phyloP scores from a whole-genome alignment of 2,888 invertebrate genomes.

The Caenorhabditis wallacei region DNA sequence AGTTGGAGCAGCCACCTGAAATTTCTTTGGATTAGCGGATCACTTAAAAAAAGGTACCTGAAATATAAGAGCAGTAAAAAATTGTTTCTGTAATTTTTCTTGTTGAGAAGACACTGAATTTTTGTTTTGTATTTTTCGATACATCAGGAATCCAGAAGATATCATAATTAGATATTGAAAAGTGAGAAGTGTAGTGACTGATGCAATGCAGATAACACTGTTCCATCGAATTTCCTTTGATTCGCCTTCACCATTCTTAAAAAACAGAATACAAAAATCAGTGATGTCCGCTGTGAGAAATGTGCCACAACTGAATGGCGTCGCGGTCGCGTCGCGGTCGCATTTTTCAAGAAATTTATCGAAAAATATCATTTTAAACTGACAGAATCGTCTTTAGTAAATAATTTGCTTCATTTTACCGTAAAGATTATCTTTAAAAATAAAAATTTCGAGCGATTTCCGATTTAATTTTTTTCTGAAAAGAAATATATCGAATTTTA shows the following conservation, averaged over 20 bases:
- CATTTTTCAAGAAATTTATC: too few relatives aligned
- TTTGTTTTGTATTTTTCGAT: background rate
- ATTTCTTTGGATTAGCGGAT: background rate
- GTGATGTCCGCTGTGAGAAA: too few relatives aligned
- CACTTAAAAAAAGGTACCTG: slow-evolving; percentile 4
- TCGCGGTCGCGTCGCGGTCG: too few relatives aligned
- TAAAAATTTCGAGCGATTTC: too few relatives aligned
- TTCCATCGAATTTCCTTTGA: slow-evolving; percentile 13
- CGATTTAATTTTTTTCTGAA: too few relatives aligned
- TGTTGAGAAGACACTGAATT: background rate
- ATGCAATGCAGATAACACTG: background rate
- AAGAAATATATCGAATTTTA: too few relatives aligned
- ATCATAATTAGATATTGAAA: slow-evolving; percentile 12
- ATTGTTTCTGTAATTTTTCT: slow-evolving; percentile 13
- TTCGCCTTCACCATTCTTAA: slow-evolving; percentile 1
- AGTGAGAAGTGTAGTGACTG: background rate
- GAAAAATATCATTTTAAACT: too few relatives aligned
- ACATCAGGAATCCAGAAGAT: slow-evolving; percentile 1
- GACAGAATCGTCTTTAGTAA: too few relatives aligned
- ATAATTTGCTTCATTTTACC: too few relatives aligned
- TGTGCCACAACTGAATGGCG: too few relatives aligned
- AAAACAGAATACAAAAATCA: too few relatives aligned
- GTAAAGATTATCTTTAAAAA: too few relatives aligned
- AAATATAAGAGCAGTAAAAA: slow-evolving; percentile 9
- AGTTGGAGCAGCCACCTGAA: slow-evolving; percentile 13